These are phyloP conservation scores for Euplagia quadripunctaria DNA, from an alignment of 2,888 invertebrate genomes.

Conservation along the genomic window DNA sequence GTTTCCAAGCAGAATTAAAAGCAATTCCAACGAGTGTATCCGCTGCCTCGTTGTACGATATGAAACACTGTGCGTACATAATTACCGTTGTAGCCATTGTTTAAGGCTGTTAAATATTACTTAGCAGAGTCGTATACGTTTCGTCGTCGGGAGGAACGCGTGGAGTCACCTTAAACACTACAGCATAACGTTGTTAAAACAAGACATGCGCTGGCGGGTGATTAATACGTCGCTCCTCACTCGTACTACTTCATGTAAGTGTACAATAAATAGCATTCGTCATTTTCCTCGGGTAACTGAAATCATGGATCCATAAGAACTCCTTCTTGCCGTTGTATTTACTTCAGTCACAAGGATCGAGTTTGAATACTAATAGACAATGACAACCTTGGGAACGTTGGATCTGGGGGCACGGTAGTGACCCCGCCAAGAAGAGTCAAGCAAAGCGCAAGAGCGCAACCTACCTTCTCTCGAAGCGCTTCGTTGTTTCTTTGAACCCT, in stretches of 20 bases:
- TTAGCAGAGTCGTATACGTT: background rate
- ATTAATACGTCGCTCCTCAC: background rate
- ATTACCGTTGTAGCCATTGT: background rate
- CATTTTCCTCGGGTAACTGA: no score
- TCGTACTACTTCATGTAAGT: no score
- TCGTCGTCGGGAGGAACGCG: background rate
- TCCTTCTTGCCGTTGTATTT: no score
- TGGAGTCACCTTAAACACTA: no score
- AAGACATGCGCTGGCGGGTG: no score
- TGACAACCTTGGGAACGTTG: no score
- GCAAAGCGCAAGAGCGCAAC: no score
- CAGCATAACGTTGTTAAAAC: no score
- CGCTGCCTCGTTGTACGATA: slow-evolving; percentile 2
- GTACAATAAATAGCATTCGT: background rate
- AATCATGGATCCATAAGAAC: background rate
- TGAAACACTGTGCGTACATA: slow-evolving; percentile 8
- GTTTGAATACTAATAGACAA: background rate
- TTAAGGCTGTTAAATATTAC: background rate
- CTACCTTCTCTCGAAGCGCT: no score
- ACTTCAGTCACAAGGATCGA: background rate
- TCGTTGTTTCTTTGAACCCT: no score
- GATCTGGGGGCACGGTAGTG: no score
- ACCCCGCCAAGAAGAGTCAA: no score
- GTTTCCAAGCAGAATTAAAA: slow-evolving; percentile 8
- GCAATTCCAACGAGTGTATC: slow-evolving; percentile 3